Base-by-base conservation (phyloP, 1,140 invertebrate species). In the Drosophila setifemur region DNA sequence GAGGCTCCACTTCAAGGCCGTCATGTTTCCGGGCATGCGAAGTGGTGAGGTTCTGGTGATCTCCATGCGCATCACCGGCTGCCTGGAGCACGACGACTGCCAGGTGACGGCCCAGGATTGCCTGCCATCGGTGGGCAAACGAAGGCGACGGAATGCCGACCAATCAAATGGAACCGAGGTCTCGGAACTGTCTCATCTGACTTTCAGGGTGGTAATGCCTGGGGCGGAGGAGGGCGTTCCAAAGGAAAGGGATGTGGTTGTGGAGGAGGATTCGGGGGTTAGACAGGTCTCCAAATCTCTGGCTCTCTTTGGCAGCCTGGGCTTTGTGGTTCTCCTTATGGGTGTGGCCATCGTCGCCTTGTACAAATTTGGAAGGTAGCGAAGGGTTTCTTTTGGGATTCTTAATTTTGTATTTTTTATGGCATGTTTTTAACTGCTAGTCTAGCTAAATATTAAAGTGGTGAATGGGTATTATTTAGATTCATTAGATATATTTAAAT, bases 1-100 rank as follows among this genome's bases (percentile, higher is more conserved):
- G 42, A 40, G 83, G 4, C 60, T 91, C 4, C 48, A 42, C 42
- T 94, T 94, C 68, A 91, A 93, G 39, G 93, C 93, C 0, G 94
- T 95, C 49, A 92, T 94, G 91, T 95, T 95, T 73, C 93, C 94
- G 61, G 93, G 93, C 3, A 94, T 94, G 92, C 90, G 90, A 16
- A 93, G 92, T 61, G 93, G 92, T 1, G 94, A 95, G 55, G 91
- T 93, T 29, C 91, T 95, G 55, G 85, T 94, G 1, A 86, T 95
- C 12, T 93, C 92, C 35, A 92, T 94, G 26, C 91, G 91, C 57
- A 91, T 94, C 3, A 91, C 92, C 0, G 94, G 92, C 2, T 95
- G 94, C 49, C 61, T 94, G 7, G 92, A 94, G 23, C 88, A 91
- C 0, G 75, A 87, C 4, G 94, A 95, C 76, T 95, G 94, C 44